Evolutionary conservation across 1,140 invertebrate genomes (phyloP).

Genomic region (Chionoecetes opilio): DNA sequence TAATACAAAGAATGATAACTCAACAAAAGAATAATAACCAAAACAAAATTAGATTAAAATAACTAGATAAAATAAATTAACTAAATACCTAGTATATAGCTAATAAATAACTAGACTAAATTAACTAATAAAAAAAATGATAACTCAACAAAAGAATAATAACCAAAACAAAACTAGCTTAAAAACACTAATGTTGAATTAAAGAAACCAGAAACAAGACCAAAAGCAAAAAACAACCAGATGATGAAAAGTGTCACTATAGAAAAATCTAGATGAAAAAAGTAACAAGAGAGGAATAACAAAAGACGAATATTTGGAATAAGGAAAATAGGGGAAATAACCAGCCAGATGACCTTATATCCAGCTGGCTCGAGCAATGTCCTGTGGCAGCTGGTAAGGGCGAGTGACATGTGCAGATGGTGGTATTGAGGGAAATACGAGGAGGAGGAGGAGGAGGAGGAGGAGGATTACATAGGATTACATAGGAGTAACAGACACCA

Average conservation of each 20-base stretch:
- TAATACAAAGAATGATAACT: too few species aligned
- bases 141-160: not conserved
- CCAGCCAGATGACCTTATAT: not conserved
- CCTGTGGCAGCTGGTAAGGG: not conserved
- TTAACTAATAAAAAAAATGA: not conserved
- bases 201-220: too few species aligned
- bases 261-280: too few species aligned
- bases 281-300: not conserved
- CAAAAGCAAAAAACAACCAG: too few species aligned
- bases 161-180: not conserved
- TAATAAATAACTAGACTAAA: not conserved
- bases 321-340: not conserved
- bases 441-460: not conserved
- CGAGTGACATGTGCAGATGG: not conserved
- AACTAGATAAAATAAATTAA: too few species aligned
- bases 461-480: too few species aligned
- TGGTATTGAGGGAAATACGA: not conserved
- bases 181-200: too few species aligned
- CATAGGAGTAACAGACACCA: too few species aligned
- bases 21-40: too few species aligned
- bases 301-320: not conserved
- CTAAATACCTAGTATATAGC: not conserved
- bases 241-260: not conserved
- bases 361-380: slow-evolving; percentile 14
- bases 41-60: too few species aligned